Evolutionary conservation across 2,888 invertebrate species (phyloP), one percentile per base, ranked within the genome.

Genomic region (Tetranychus piercei): DNA sequence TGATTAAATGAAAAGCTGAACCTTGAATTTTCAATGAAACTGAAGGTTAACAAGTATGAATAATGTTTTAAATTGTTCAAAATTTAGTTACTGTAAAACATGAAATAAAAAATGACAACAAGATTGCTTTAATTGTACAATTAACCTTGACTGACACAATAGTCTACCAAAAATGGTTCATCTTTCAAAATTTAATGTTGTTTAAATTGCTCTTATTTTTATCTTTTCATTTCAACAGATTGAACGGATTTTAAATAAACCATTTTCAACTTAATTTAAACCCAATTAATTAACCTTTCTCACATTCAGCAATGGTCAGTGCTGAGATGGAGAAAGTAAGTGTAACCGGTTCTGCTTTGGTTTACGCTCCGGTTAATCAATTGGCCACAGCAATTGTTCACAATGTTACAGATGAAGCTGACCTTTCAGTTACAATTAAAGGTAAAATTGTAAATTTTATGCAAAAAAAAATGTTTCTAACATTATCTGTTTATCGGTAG

Each of bases 381-480:
- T 81, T 84, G 45, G 84, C 86, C 23, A 82, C 82, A 78, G 86
- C 87, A 80, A 83, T 84, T 75, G 81, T 87, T 78, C 84, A 84
- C 80, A 85, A 85, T 79, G 84, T 85, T 66, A 88, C 89, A 78
- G 89, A 91, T 81, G 87, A 94, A 80, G 92, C 93, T 82, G 93
- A 94, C 84, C 90, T 94, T 80, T 94, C 94, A 86, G 92, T 95
- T 82, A 92, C 92, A 85, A 93, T 95, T 84, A 93, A 94, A 89
- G 93, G 93, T 94, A 86, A 86, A 86, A 18, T 71, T 73, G 11
- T 8, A 18, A 11, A 20, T 20, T 20, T 66, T 20, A 66, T 34
- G 34, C 34, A 3, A 34, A 34, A 34, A n/a, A 20, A 20, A 9
- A 66, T 18, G 18, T 66, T n/a, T 66, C 20, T 66, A 66, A 20